Base-by-base conservation (phyloP, 2,888 invertebrate genomes). In the Melieria picta region DNA sequence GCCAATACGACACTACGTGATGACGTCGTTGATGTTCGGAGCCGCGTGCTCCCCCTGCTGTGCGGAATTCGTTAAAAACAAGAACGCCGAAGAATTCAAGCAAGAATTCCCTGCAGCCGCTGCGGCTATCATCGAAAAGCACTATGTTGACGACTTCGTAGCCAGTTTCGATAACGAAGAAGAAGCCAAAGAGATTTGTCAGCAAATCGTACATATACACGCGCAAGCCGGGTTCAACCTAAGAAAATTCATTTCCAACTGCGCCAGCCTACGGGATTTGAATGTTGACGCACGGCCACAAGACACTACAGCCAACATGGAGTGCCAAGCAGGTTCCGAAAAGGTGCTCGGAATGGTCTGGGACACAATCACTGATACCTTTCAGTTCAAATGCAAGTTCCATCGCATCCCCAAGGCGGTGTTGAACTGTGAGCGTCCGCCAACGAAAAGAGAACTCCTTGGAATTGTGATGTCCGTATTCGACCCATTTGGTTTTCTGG, bases 21-120 rank as follows among this genome's bases (percentile, higher is more conserved):
- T 78, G 77, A 43, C 64, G 0, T 74, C 75, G 5, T 75, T 79
- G 76, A 79, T 74, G 7, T 79, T 79, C 65, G 77, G 77, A 10
- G 79, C 78, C 4, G 69, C 73, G 5, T 78, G 74, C 65, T 77
- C 76, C 0, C 76, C 76, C n/a, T 71, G 74, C 30, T 72, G 68
- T 64, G 77, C 77, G 5, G 77, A 79, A 65, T 77, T 65, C 57
- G 68, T 78, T 5, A 77, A 78, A 64, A 74, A 74, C 60, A 13
- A 50, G 10, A 73, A 69, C 43, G 76, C 68, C 42, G 57, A 55
- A 30, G 48, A 56, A 48, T 65, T 68, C 52, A 60, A 50, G n/a
- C 10, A n/a, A 5, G 4, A 52, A 11, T 69, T 30, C 57, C 71
- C 73, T 11, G n/a, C n/a, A n/a, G n/a, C n/a, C n/a, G n/a, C n/a